Base-by-base conservation (phyloP, 2,888 invertebrate genomes). In the Andrena bicolor region DNA sequence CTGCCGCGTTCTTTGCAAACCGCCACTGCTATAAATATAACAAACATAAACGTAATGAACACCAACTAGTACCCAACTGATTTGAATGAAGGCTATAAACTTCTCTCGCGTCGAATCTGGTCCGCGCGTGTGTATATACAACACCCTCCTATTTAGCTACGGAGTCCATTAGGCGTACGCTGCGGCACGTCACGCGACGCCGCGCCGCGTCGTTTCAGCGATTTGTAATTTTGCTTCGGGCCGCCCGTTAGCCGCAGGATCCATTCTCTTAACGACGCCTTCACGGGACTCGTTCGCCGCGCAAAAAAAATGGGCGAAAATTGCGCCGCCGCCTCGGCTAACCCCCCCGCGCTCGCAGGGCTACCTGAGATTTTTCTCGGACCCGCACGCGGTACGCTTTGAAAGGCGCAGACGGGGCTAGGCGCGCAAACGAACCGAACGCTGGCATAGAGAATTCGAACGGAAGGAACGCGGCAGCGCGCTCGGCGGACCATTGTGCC, bases 111-210 rank as follows among this genome's bases (percentile, higher is more conserved):
- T 64, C 26, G 53, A 72, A 81, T 71, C 63, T 63, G 83, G 56
- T 56, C 66, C 81, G 28, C 26, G 61, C 71, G 26, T 13, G 41
- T 13, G 41, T 41, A 41, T 41, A 41, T 16, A 41, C 13, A 41
- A 16, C 58, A 41, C 73, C 63, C 65, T 30, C 60, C 56, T 16
- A 41, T 51, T 71, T 20, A 48, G 48, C 28, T 32, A 49, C 6
- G 72, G 41, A 79, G 64, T 78, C 74, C 83, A 78, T 82, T 82
- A 83, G 65, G 75, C 68, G 80, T 77, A 63, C 78, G 80, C 72
- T 23, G 68, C 56, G 74, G 65, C 70, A 68, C 78, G 66, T 68
- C 80, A 56, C 56, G 75, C 72, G 75, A 82, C 71, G 71, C 75
- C 73, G 79, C 64, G 64, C 60, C 56, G 64, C 71, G 80, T 76